phyloP scores from a whole-genome alignment of 2,113 vertebrate species.

The Eurystomus gularis region DNA sequence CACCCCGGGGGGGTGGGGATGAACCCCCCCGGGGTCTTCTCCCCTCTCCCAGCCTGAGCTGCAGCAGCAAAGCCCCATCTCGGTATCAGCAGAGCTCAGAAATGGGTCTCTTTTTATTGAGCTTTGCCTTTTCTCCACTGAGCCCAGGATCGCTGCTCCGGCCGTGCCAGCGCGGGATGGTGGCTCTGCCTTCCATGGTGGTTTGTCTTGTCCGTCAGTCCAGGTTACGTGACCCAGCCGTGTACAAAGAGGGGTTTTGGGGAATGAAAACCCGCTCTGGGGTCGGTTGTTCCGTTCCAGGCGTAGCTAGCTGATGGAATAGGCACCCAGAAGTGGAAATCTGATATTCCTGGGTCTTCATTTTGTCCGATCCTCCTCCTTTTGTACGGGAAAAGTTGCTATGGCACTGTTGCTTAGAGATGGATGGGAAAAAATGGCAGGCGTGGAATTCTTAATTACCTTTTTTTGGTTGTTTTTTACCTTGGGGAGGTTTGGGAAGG shows the following conservation, averaged over 20 bases:
- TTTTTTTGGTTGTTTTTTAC: background rate
- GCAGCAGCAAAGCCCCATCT: background rate
- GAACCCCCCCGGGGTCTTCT: background rate
- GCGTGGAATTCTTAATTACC: conserved; percentile 31
- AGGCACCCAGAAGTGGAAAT: background rate
- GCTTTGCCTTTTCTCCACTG: background rate
- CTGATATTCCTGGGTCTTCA: background rate
- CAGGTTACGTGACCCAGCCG: fast-evolving
- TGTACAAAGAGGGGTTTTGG: background rate
- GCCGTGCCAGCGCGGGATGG: background rate
- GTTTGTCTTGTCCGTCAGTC: background rate
- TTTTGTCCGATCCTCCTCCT: background rate
- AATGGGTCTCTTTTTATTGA: background rate
- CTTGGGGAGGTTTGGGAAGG: background rate
- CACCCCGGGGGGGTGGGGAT: background rate
- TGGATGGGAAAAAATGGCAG: conserved; percentile 55
- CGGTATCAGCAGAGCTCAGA: background rate
- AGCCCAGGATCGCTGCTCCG: fast-evolving
- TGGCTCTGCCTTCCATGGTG: background rate
- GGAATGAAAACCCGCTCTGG: fast-evolving
- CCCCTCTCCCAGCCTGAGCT: background rate
- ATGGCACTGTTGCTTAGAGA: conserved; percentile 79
- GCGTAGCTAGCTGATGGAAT: background rate
- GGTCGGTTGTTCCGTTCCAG: background rate
- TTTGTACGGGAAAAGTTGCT: conserved; percentile 69